Conservation (phyloP, 2,888 invertebrate species). For the Beris chalybata region DNA sequence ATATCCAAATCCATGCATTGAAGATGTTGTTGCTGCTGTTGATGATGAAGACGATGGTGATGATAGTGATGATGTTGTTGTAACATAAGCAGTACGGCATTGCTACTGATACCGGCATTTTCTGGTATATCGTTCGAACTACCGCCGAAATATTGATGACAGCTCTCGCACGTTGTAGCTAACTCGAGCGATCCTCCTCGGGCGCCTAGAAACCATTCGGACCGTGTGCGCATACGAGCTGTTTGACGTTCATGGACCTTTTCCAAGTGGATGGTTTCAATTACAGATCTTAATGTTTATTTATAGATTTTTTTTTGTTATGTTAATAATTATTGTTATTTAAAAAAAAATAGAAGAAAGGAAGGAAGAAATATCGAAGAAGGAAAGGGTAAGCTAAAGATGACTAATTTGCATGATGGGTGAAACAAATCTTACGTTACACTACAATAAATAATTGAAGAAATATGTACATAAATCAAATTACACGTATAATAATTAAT, state of each 20-base stretch:
- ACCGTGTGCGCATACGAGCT: slow-evolving; percentile 93
- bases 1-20: slow-evolving; percentile 40
- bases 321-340: slow-evolving; percentile 36
- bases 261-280: not conserved
- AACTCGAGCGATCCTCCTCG: slow-evolving; percentile 48
- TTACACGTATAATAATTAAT: too few species aligned
- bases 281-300: slow-evolving; percentile 15
- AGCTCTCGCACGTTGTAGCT: slow-evolving; percentile 50
- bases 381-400: slow-evolving; percentile 3
- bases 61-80: slow-evolving; percentile 33
- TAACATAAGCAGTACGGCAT: slow-evolving; percentile 43
- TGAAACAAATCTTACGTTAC: slow-evolving; percentile 25
- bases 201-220: slow-evolving; percentile 88
- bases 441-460: too few species aligned
- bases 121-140: slow-evolving; percentile 43
- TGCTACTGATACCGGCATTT: slow-evolving; percentile 33
- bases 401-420: slow-evolving; percentile 15
- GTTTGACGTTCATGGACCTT: slow-evolving; percentile 96
- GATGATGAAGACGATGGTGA: slow-evolving; percentile 23
- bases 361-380: slow-evolving; percentile 26
- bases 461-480: too few species aligned
- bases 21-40: slow-evolving; percentile 36
- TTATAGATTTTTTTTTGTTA: not conserved
- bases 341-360: slow-evolving; percentile 35
- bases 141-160: slow-evolving; percentile 42